Percentiles rank a stretch among this genome's conserved stretches.
Conservation (phyloP, 2,888 invertebrate species). For the Mactromeris polynyma region DNA sequence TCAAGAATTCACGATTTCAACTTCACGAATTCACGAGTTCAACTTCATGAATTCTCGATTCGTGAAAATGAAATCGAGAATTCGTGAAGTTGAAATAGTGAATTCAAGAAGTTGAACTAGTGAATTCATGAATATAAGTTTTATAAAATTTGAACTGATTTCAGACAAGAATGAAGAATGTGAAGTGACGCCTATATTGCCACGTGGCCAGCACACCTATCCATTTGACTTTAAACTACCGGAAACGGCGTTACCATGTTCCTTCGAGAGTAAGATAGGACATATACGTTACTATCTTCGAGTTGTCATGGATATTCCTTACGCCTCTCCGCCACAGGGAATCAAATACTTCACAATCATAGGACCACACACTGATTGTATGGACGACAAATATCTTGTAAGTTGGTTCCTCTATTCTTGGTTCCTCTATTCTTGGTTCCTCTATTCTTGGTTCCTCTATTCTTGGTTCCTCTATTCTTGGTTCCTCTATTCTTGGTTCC, state of each 20-base stretch:
- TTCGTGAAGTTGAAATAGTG: too few relatives aligned
- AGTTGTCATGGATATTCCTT: slow-evolving; percentile 91
- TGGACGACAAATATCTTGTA: slow-evolving; percentile 93
- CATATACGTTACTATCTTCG: slow-evolving; percentile 91
- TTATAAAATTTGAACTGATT: slow-evolving; percentile 37
- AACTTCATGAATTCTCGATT: too few relatives aligned
- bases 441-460: too few relatives aligned
- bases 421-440: too few relatives aligned
- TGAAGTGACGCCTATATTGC: slow-evolving; percentile 89
- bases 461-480: too few relatives aligned
- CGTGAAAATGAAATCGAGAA: too few relatives aligned
- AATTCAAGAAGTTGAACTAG: too few relatives aligned
- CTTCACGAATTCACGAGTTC: too few relatives aligned
- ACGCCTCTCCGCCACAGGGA: slow-evolving; percentile 93
- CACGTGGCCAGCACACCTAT: slow-evolving; percentile 91
- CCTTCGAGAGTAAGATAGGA: slow-evolving; percentile 92
- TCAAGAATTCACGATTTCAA: too few relatives aligned
- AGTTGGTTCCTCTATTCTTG: too few relatives aligned
- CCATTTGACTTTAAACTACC: slow-evolving; percentile 92
- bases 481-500: too few relatives aligned
- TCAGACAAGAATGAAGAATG: slow-evolving; percentile 84
- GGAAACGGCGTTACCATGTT: slow-evolving; percentile 92
- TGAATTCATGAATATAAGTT: not conserved
- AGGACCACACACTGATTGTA: slow-evolving; percentile 93
- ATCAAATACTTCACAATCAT: slow-evolving; percentile 93